Evolutionary conservation across 2,797 vertebrate species (phyloP).

Genomic region (Alfaro cultratus): DNA sequence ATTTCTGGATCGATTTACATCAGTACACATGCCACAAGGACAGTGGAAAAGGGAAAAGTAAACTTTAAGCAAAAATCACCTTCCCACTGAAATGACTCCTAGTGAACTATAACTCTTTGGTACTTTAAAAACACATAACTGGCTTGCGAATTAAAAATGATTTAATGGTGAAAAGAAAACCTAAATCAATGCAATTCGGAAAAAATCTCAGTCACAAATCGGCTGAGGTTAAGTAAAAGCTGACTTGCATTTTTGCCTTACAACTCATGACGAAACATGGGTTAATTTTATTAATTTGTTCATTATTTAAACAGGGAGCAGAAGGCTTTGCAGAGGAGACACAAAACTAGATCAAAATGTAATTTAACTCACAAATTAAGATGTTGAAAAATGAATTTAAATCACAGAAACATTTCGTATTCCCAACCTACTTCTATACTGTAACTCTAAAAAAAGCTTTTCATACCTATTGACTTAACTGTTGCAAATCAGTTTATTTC

Average conservation of each 20-base stretch:
- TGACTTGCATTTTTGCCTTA: background rate
- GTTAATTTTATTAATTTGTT: background rate
- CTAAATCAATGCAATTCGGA: background rate
- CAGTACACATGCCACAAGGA: background rate
- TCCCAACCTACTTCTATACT: background rate
- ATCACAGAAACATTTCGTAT: background rate
- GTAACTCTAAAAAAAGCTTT: background rate
- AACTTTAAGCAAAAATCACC: background rate
- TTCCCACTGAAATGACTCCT: background rate
- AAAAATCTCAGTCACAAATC: background rate
- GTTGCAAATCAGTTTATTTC: background rate
- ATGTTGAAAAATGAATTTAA: background rate
- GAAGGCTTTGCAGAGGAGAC: background rate
- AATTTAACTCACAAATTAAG: background rate
- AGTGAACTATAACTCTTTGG: background rate
- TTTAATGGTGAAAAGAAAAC: background rate
- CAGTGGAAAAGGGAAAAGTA: background rate
- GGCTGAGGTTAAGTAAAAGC: background rate
- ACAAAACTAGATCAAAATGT: background rate
- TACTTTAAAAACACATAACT: background rate
- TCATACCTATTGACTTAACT: background rate
- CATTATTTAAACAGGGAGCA: background rate
- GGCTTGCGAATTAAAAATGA: background rate
- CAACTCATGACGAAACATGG: background rate
- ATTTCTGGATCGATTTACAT: background rate